These are phyloP conservation scores for Zosterops hypoxanthus DNA, from an alignment of 2,113 vertebrate genomes.

Conservation along the genomic window DNA sequence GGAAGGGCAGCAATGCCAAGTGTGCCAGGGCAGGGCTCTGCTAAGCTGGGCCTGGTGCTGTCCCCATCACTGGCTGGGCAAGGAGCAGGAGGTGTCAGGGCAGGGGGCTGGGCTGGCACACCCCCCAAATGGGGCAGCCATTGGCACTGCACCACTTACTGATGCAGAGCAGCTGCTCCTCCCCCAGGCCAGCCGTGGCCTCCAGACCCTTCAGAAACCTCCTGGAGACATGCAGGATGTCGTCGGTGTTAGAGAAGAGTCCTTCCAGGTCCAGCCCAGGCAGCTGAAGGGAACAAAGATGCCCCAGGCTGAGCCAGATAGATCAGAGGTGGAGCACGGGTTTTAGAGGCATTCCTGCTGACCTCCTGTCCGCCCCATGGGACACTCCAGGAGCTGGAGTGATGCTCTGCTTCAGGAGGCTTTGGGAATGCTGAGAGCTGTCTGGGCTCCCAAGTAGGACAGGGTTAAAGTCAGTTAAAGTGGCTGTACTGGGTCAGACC, in stretches of 20 bases:
- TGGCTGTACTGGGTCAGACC: background rate
- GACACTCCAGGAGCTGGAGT: background rate
- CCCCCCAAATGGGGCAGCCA: too few species aligned
- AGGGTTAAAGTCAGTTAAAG: background rate
- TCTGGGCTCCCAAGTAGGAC: accelerated
- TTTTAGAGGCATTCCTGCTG: background rate
- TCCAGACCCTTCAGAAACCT: slow-evolving; percentile 83
- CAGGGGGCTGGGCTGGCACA: background rate
- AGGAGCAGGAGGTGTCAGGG: background rate
- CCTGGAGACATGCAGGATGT: slow-evolving; percentile 82
- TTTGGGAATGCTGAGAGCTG: background rate
- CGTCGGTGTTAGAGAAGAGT: slow-evolving; percentile 87
- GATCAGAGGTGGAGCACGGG: background rate
- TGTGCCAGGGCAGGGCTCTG: accelerated
- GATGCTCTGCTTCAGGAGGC: background rate
- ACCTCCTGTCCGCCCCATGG: background rate
- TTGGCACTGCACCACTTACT: slow-evolving; percentile 78
- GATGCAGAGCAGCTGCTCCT: slow-evolving; percentile 77
- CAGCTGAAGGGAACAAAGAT: slow-evolving; percentile 75
- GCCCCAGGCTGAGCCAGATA: background rate
- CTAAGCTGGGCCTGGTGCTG: background rate
- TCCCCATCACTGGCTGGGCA: background rate
- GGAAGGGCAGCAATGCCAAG: background rate
- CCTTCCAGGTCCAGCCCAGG: slow-evolving; percentile 82
- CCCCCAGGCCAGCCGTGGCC: slow-evolving; percentile 63